Percentiles rank a stretch among this genome's conserved stretches.
Conservation (phyloP, 2,113 vertebrate genomes). For the Syngnathus floridae region DNA sequence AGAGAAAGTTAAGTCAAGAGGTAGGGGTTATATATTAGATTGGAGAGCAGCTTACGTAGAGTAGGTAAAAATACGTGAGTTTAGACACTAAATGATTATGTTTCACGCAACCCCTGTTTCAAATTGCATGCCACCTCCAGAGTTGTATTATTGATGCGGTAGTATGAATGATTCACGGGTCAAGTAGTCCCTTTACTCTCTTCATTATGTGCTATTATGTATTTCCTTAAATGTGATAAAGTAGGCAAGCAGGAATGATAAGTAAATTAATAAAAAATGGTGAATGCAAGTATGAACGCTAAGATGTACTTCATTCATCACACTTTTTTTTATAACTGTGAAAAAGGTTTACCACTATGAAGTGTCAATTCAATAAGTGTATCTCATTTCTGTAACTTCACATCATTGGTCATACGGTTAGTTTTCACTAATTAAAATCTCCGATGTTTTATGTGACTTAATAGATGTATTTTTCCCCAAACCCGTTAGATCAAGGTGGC, state of each 20-base stretch:
- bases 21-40: background rate
- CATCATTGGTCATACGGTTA: too few species aligned
- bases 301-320: background rate
- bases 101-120: slow-evolving; percentile 63
- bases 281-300: background rate
- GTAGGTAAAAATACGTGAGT: slow-evolving; percentile 70
- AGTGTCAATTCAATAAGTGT: background rate
- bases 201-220: slow-evolving; percentile 34
- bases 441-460: background rate
- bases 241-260: slow-evolving; percentile 17
- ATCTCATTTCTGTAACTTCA: too few species aligned
- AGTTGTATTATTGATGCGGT: slow-evolving; percentile 68
- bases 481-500: background rate
- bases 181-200: slow-evolving; percentile 29
- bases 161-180: slow-evolving; percentile 67
- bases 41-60: background rate
- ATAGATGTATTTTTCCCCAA: background rate
- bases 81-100: slow-evolving; percentile 60
- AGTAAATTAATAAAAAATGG: background rate
- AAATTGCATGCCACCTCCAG: slow-evolving; percentile 58
- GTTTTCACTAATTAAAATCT: background rate
- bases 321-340: background rate
- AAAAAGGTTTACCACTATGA: background rate
- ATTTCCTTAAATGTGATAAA: slow-evolving; percentile 19
- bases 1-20: slow-evolving; percentile 47